Evolutionary conservation across 2,888 invertebrate species (phyloP), one percentile per base, ranked within the genome.

Genomic region (Escarpia spicata): DNA sequence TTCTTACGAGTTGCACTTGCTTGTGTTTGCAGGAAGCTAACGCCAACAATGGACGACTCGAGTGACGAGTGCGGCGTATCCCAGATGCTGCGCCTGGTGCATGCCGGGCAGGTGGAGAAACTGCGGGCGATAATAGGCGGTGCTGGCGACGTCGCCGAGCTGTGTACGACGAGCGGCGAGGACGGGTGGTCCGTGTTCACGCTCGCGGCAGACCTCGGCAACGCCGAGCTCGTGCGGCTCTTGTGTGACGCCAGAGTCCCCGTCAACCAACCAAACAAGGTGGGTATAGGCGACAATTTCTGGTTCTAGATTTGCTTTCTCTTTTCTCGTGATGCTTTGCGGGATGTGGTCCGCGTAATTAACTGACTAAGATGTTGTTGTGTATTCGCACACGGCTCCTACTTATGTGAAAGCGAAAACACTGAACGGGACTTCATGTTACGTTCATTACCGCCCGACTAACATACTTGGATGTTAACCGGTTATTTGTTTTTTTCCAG

Each of bases 131-230:
- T 19, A 44, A 90, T 58, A 43, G 92, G 92, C 90, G 58, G 75
- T 75, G 75, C 31, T 15, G 52, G 90, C n/a, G 58, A 91, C 44
- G 91, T 91, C 6, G 91, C 43, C 43, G 45, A 90, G 31, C 19
- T 93, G 37, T 93, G 92, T 43, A 93, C 93, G 2, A 89, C 93
- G 2, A 90, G 93, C 19, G 93, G 94, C 45, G 37, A 58, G 12
- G 92, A 93, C n/a, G 94, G 94, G 19, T 92, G 94, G 91, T 93
- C 93, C n/a, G 93, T 94, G 15, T 92, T 94, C 91, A 94, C 94
- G 9, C 44, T 93, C 52, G 94, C 94, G 10, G 94, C 93, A 0
- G 94, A 94, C 44, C 92, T 93, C 15, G 94, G 94, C 8, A 90
- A 92, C 43, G 43, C 92, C 15, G 93, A 94, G 15, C 90, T 94